These are phyloP conservation scores for Meiosimyza decipiens DNA, from an alignment of 2,888 invertebrate species.

Conservation along the genomic window DNA sequence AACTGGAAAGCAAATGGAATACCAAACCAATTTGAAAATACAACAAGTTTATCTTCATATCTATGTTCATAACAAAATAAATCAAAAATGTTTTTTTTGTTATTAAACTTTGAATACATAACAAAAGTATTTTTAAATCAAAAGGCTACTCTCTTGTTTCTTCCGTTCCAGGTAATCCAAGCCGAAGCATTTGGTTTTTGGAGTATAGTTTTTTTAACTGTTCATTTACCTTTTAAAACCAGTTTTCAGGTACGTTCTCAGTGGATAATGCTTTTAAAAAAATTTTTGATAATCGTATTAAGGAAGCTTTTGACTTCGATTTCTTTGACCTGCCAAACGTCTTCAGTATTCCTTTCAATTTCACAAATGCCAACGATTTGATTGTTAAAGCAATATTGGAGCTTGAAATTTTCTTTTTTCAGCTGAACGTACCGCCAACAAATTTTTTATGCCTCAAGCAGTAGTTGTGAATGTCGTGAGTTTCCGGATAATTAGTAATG, in stretches of 20 bases:
- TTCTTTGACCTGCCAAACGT: conserved; percentile 48
- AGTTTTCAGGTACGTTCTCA: conserved; percentile 42
- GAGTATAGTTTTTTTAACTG: conserved; percentile 49
- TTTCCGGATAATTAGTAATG: conserved; percentile 84
- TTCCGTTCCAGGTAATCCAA: too few relatives aligned
- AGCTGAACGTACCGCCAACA: conserved; percentile 71
- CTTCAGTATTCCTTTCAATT: conserved; percentile 39
- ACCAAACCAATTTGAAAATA: too few relatives aligned
- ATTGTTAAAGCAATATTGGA: too few relatives aligned
- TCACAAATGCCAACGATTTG: conserved; percentile 66
- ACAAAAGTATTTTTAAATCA: not conserved
- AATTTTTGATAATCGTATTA: conserved; percentile 52
- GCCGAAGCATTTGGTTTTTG: conserved; percentile 56
- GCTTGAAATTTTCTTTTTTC: conserved; percentile 58
- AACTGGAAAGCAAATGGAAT: too few relatives aligned
- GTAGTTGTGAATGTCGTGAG: conserved; percentile 85
- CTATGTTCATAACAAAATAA: too few relatives aligned
- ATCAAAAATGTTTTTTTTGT: too few relatives aligned
- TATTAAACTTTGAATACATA: conserved; percentile 24
- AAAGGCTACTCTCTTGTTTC: conserved; percentile 44
- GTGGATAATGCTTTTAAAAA: conserved; percentile 47
- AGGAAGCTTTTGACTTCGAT: conserved; percentile 50
- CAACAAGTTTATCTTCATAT: too few relatives aligned
- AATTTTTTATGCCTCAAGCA: conserved; percentile 91
- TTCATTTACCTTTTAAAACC: conserved; percentile 54